A percentile compares a stretch with the other conserved stretches of the same genome.
Conservation (phyloP, 2,797 vertebrate species). For the Avahi laniger region DNA sequence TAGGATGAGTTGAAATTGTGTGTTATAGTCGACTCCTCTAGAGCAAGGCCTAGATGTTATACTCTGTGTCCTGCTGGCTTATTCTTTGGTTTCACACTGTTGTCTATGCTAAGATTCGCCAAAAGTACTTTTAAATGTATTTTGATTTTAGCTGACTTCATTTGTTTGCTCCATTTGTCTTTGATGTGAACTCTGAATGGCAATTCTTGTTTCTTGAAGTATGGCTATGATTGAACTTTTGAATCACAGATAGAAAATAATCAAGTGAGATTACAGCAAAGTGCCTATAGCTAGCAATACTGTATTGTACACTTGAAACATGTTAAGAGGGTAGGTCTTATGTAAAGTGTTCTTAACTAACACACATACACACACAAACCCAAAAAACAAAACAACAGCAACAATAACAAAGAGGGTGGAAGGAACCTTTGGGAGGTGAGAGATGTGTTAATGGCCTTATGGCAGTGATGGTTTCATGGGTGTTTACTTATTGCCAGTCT, state of each 20-base stretch:
- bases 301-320: background rate
- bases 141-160: background rate
- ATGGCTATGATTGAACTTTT: background rate
- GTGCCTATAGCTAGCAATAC: background rate
- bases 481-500: background rate
- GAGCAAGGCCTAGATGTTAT: background rate
- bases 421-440: background rate
- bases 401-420: background rate
- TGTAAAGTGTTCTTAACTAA: background rate
- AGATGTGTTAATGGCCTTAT: background rate
- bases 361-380: background rate
- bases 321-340: background rate
- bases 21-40: background rate
- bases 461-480: background rate
- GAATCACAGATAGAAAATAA: background rate
- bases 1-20: background rate
- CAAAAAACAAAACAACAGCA: background rate
- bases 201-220: constrained; percentile 24
- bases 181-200: background rate
- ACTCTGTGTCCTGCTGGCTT: background rate
- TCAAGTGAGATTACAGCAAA: background rate
- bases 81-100: background rate
- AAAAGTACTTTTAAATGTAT: background rate
- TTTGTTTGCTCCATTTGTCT: constrained; percentile 4
- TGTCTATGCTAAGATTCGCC: background rate